Percentiles rank a stretch among this genome's conserved stretches.
These are phyloP conservation scores for Dryoscopus gambensis DNA, from an alignment of 2,113 vertebrate species.

Conservation along the genomic window DNA sequence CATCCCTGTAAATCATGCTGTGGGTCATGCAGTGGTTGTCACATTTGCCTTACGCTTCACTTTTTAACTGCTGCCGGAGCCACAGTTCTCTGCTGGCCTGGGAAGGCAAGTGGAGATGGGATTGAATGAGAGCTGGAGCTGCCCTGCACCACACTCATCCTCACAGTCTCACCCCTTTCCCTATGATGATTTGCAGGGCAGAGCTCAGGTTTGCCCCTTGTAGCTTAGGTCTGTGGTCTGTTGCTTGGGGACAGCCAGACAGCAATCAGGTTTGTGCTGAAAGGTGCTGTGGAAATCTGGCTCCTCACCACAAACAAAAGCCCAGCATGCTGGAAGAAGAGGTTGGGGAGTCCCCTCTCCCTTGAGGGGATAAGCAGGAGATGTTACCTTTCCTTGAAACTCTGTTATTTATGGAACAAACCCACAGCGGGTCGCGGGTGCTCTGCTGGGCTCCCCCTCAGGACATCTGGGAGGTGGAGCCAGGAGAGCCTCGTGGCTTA, in stretches of 20 bases:
- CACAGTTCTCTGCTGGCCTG: not conserved
- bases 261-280: accelerated
- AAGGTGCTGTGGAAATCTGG: not conserved
- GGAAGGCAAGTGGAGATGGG: not conserved
- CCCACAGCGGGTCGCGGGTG: not conserved
- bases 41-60: not conserved
- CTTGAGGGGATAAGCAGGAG: not conserved
- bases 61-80: not conserved
- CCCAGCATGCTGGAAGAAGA: not conserved
- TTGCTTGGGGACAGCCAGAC: not conserved
- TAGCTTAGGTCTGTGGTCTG: not conserved
- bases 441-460: not conserved
- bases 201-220: not conserved
- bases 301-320: not conserved
- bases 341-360: accelerated
- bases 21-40: not conserved
- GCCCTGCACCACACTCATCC: not conserved
- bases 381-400: not conserved
- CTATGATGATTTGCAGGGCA: accelerated
- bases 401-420: not conserved
- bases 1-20: not conserved
- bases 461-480: not conserved
- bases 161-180: not conserved
- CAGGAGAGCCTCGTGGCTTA: not conserved
- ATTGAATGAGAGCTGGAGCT: not conserved